phyloP scores from a whole-genome alignment of 2,888 invertebrate genomes.

The Cryptocephalus moraei region DNA sequence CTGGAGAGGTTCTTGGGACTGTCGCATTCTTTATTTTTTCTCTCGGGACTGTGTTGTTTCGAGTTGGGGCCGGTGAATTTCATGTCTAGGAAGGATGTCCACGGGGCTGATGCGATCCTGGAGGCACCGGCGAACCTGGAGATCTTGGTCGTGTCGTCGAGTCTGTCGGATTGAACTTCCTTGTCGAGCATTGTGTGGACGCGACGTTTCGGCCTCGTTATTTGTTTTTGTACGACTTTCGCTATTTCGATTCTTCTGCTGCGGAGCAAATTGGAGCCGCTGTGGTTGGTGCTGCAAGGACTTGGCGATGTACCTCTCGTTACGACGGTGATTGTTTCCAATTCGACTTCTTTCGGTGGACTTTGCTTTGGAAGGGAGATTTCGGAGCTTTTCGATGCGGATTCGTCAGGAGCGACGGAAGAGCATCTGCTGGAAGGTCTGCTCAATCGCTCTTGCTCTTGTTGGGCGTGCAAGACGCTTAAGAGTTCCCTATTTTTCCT shows the following conservation, averaged over 20 bases:
- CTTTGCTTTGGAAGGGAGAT: constrained; percentile 4
- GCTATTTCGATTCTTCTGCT: constrained; percentile 62
- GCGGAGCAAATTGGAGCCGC: constrained; percentile 40
- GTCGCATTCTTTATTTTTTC: constrained; percentile 30
- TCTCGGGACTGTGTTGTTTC: constrained; percentile 31
- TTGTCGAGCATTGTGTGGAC: constrained; percentile 51
- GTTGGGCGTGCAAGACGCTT: constrained; percentile 31
- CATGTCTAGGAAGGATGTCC: constrained; percentile 51
- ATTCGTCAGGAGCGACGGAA: constrained; percentile 26
- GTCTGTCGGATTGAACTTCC: constrained; percentile 62
- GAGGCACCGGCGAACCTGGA: constrained; percentile 55
- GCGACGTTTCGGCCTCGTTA: constrained; percentile 48
- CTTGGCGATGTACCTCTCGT: constrained; percentile 74
- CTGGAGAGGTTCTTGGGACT: constrained; percentile 33
- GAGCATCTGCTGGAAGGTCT: constrained; percentile 31
- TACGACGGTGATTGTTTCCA: constrained; percentile 50
- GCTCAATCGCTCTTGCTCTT: constrained; percentile 27
- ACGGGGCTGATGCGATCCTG: constrained; percentile 45
- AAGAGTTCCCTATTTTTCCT: constrained; percentile 35
- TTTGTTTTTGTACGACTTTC: constrained; percentile 59
- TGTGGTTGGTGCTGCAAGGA: constrained; percentile 31
- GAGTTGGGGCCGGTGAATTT: constrained; percentile 37
- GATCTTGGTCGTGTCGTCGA: constrained; percentile 57
- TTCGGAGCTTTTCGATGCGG: constrained; percentile 12
- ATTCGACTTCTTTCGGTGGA: constrained; percentile 24